Evolutionary conservation across 1,140 invertebrate genomes (phyloP).

Genomic region (Pollicipes pollicipes): DNA sequence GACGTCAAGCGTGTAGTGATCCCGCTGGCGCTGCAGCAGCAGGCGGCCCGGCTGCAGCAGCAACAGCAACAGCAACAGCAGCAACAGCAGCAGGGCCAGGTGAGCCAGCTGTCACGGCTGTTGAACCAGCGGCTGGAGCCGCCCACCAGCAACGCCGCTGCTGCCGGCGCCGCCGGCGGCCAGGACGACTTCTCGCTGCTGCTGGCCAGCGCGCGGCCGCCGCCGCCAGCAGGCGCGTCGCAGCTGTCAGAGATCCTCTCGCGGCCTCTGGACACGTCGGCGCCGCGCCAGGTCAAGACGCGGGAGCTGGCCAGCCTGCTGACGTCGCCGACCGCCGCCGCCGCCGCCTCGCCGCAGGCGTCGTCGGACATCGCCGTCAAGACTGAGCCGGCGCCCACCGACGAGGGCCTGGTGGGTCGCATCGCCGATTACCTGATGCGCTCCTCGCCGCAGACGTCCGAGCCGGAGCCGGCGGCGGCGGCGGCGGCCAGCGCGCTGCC

Average conservation of each 20-base stretch:
- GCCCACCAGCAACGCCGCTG: too few species aligned
- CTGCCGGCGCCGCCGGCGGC: too few species aligned
- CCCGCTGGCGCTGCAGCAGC: slow-evolving; percentile 1
- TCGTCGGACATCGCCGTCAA: background rate
- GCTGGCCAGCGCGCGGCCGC: background rate
- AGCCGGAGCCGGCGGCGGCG: background rate
- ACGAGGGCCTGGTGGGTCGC: background rate
- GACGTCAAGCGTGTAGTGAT: background rate
- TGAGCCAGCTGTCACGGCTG: background rate
- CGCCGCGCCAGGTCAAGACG: background rate
- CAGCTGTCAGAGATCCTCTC: background rate
- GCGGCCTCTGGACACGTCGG: background rate
- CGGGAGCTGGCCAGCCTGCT: background rate
- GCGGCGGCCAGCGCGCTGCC: background rate
- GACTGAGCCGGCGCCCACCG: background rate
- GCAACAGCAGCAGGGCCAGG: background rate
- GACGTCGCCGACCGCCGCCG: background rate
- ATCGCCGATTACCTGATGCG: slow-evolving; percentile 7
- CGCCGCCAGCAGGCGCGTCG: background rate
- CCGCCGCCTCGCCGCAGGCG: background rate
- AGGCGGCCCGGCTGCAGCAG: background rate
- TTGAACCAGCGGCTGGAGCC: background rate
- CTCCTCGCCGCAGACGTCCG: background rate
- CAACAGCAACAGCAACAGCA: too few species aligned
- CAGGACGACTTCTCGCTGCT: background rate